A percentile compares a stretch with the other conserved stretches of the same genome.
Conservation (phyloP, 2,113 vertebrate genomes). For the Neodontobutis hainanensis region DNA sequence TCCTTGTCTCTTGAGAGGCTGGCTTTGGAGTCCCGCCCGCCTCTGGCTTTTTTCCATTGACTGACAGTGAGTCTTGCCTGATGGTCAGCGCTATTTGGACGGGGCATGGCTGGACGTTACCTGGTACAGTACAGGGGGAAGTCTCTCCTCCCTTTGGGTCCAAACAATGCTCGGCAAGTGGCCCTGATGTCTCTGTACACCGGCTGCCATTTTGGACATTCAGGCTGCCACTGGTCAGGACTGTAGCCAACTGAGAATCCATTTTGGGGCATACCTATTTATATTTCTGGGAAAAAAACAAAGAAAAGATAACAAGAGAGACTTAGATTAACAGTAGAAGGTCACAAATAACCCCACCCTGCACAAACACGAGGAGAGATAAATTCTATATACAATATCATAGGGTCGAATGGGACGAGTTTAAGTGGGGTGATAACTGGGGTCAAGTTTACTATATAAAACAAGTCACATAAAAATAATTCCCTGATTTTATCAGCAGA, state of each 20-base stretch:
- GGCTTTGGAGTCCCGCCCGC: conserved; percentile 62
- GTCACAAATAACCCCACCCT: not conserved
- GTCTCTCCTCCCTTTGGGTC: conserved; percentile 51
- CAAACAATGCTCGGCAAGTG: conserved; percentile 34
- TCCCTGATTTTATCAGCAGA: not conserved
- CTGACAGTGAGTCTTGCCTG: conserved; percentile 58
- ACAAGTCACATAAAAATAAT: conserved; percentile 1
- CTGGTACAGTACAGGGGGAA: conserved; percentile 47
- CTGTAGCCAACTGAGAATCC: conserved; percentile 75
- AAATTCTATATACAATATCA: not conserved
- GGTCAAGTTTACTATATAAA: conserved; percentile 47
- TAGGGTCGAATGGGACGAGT: not conserved
- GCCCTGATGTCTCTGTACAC: conserved; percentile 55
- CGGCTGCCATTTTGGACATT: conserved; percentile 72
- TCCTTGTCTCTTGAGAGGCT: conserved; percentile 60
- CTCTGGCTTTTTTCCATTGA: conserved; percentile 67
- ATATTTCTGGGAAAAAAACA: conserved; percentile 45
- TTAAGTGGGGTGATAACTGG: conserved; percentile 19
- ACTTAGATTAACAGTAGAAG: not conserved
- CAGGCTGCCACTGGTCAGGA: conserved; percentile 74
- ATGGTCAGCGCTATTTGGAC: conserved; percentile 51
- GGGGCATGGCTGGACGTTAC: conserved; percentile 58
- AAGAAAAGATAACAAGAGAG: conserved; percentile 18
- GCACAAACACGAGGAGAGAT: not conserved
- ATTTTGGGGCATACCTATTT: conserved; percentile 76